Base-by-base conservation (phyloP, 2,888 invertebrate genomes). In the Chrysolina haemoptera region DNA sequence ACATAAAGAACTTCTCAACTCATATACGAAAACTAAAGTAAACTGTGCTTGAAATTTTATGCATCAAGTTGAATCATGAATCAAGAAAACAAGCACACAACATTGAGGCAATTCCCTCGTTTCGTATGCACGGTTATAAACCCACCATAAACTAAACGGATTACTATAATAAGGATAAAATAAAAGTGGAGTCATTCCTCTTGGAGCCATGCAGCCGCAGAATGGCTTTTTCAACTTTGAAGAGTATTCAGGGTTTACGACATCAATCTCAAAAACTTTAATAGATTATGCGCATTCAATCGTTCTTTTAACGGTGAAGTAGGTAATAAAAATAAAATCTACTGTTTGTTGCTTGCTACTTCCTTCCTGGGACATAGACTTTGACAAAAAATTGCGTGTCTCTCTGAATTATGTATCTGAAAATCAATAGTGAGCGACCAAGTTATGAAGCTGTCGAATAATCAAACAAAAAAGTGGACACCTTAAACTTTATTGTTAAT, bases 41-140 rank as follows among this genome's bases (percentile, higher is more conserved):
- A 59, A 59, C 59, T n/a, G 27, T 18, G 12, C 35, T 27, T 35
- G n/a, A 59, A 59, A 59, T 68, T 53, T 68, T 68, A 68, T 68
- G 68, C 55, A 35, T 68, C 48, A 41, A 48, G 46, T 68, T 68
- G 53, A 53, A 53, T 10, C 62, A 55, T 55, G 63, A 63, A 63
- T 69, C 63, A 48, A 43, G 62, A 41, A 62, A 16, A 63, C 46
- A 63, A 62, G 62, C 27, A 22, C 48, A 69, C 62, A 69, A 69
- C 69, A 69, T 69, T 69, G 62, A 62, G 27, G 69, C 69, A 62
- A 69, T 63, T 63, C 46, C 16, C 59, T 46, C 69, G 62, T 48
- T 83, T 82, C 80, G 81, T 78, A 78, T 80, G 78, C 77, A 74
- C 69, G 70, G 76, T 74, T 77, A 80, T 79, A 79, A 80, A 80